Percentiles rank a stretch among this genome's conserved stretches.
phyloP scores from a whole-genome alignment of 2,797 vertebrate genomes.

The Micropoecilia bifurca region DNA sequence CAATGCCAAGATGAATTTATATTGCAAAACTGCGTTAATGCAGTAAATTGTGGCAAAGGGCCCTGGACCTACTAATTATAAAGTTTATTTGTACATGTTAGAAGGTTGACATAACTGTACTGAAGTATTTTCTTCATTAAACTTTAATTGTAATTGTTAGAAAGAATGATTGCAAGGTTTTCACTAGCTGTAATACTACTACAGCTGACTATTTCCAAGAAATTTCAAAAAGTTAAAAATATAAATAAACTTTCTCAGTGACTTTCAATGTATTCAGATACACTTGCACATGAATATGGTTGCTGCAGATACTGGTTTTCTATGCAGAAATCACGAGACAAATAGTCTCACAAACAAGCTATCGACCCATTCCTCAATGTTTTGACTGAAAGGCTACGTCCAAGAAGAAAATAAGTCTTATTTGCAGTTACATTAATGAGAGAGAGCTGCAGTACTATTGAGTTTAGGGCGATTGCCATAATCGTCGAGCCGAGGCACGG shows the following conservation, averaged over 20 bases:
- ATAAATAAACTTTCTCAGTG: not conserved
- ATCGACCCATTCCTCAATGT: not conserved
- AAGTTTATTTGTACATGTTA: not conserved
- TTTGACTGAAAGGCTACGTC: not conserved
- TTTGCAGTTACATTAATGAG: not conserved
- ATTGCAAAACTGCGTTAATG: not conserved
- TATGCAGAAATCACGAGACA: no score
- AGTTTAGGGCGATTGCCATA: constrained; percentile 47
- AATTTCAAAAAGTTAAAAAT: not conserved
- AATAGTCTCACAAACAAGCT: not conserved
- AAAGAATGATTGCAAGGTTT: not conserved
- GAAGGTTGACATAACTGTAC: not conserved
- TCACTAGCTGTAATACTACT: not conserved
- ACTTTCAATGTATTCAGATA: not conserved
- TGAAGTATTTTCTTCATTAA: not conserved
- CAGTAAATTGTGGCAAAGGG: not conserved
- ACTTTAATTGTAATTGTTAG: not conserved
- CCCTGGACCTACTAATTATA: not conserved
- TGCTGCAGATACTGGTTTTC: not conserved
- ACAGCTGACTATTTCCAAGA: not conserved
- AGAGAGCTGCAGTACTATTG: constrained; percentile 18
- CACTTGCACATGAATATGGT: not conserved
- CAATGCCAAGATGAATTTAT: no score
- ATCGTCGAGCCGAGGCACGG: constrained; percentile 38
- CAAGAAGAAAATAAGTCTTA: constrained; percentile 7